A percentile compares a stretch with the other conserved stretches of the same genome.
Conservation (phyloP, 2,113 vertebrate genomes). For the Salvelinus namaycush region DNA sequence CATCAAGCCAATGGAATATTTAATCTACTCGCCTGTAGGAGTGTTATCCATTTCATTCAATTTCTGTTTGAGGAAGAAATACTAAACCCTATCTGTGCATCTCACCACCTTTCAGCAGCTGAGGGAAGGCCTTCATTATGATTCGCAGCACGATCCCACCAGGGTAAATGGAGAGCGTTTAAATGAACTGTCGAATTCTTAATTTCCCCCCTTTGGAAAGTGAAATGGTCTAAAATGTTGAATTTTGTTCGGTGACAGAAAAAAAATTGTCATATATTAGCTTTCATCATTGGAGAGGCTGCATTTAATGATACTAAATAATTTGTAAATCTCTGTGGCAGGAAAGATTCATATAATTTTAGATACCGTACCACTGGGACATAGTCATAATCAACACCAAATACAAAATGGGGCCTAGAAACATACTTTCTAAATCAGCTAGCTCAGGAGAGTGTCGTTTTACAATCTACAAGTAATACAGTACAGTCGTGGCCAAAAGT, state of each 20-base stretch:
- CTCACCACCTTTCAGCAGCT: not conserved
- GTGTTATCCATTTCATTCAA: not conserved
- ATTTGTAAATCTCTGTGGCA: conserved; percentile 30
- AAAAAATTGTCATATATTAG: conserved; percentile 26
- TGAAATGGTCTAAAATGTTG: conserved; percentile 13
- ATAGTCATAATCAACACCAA: conserved; percentile 22
- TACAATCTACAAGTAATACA: not conserved
- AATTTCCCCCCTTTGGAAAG: conserved; percentile 15
- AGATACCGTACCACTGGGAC: conserved; percentile 30
- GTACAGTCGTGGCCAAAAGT: no score
- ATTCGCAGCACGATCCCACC: not conserved
- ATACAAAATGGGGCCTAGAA: not conserved
- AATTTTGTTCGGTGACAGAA: conserved; percentile 34
- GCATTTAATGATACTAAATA: conserved; percentile 30
- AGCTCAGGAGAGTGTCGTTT: not conserved
- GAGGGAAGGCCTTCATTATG: not conserved
- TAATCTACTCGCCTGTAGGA: conserved; percentile 1
- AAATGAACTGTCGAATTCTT: conserved; percentile 29
- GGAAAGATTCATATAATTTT: conserved; percentile 42
- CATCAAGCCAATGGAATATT: not conserved
- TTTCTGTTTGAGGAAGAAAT: conserved; percentile 14
- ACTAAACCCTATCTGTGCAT: not conserved
- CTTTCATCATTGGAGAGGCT: conserved; percentile 18
- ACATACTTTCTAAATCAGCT: conserved; percentile 1
- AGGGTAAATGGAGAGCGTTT: conserved; percentile 26